A percentile compares a stretch with the other conserved stretches of the same genome.
Conservation (phyloP, 2,113 vertebrate genomes). For the Smithornis capensis region DNA sequence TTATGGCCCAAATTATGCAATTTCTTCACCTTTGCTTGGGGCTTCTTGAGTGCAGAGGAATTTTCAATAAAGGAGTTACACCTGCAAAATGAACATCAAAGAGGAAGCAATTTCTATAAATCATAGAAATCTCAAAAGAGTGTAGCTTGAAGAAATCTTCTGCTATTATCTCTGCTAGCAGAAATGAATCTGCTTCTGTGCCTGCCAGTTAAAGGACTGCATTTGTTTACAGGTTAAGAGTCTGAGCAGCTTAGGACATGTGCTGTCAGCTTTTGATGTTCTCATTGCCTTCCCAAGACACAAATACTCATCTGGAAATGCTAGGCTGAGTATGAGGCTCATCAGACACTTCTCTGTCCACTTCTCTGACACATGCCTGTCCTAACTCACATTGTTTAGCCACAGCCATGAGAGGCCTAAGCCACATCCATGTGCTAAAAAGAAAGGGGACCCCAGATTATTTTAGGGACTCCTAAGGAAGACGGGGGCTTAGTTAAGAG, state of each 20-base stretch:
- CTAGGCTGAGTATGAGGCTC: not conserved
- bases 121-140: not conserved
- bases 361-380: not conserved
- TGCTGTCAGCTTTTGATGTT: not conserved
- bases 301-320: not conserved
- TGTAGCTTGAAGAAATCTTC: not conserved
- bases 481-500: not conserved
- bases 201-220: not conserved
- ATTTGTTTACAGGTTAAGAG: not conserved
- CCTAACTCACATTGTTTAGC: not conserved
- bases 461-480: not conserved
- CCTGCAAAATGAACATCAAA: slow-evolving; percentile 70
- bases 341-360: not conserved
- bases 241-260: not conserved
- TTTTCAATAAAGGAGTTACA: slow-evolving; percentile 99
- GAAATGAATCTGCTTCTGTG: not conserved
- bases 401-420: not conserved
- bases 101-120: slow-evolving; percentile 8
- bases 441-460: not conserved
- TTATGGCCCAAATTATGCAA: slow-evolving; percentile 90
- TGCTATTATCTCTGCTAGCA: not conserved
- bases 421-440: not conserved
- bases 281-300: not conserved
- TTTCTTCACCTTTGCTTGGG: slow-evolving; percentile 93
- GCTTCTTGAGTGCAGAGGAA: slow-evolving; percentile 88